Evolutionary conservation across 2,113 vertebrate species (phyloP), one percentile per base, ranked within the genome.

Genomic region (Synodontis membranacea): DNA sequence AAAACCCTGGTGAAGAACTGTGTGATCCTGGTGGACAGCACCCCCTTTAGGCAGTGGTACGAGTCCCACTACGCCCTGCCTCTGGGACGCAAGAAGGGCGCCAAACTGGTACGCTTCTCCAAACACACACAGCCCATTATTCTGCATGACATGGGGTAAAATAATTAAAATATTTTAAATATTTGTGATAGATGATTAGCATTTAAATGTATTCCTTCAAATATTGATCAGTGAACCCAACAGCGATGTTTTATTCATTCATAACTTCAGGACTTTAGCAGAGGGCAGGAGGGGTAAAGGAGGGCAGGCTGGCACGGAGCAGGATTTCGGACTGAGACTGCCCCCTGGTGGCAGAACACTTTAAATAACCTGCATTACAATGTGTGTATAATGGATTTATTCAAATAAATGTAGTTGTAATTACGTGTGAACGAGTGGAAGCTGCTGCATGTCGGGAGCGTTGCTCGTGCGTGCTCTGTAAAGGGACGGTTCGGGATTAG

Each of bases 1-100:
- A 99, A 99, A 93, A 99, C 98, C 28, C 93, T 99, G 93, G 98
- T 99, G 92, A 99, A 99, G 95, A 99, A 99, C 90, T 99, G 98
- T 92, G 96, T 99, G 0, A 94, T 99, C 68, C 96, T 98, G 0
- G 80, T 99, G 0, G 98, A 99, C 93, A 99, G 97, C 91, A 96
- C 97, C 46, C 98, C 98, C 0, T 99, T 95, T 96, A 96, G 98
- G 78, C 98, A 99, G 96, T 99, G 98, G 98, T 99, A 97, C 8
- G 98, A 99, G 92, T 95, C 97, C 31, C 97, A 99, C 96, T 99
- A 97, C 0, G 96, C 96, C 25, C 92, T 97, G 92, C 97, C 98
- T 87, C 96, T 99, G 0, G 98, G 98, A 19, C 97, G 98, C 92
- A 99, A 99, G 95, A 99, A 99, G 95, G 98, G 97, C 0, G 97